phyloP scores from a whole-genome alignment of 2,888 invertebrate species.

The Trisateles emortualis region DNA sequence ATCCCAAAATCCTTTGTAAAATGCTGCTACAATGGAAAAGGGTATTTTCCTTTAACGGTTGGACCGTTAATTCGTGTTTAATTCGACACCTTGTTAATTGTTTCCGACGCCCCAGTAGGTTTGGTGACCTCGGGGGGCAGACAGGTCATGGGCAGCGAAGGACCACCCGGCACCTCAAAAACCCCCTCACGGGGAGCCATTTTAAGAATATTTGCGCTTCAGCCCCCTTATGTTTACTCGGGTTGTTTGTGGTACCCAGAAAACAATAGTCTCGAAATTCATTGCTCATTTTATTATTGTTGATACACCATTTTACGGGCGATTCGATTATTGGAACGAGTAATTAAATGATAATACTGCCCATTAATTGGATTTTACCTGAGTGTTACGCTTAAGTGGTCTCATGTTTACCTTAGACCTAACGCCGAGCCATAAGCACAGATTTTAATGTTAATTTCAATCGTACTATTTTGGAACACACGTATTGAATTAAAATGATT shows the following conservation, averaged over 20 bases:
- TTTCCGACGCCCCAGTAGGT: conserved; percentile 83
- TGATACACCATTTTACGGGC: conserved; percentile 84
- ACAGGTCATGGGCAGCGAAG: conserved; percentile 71
- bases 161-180: conserved; percentile 64
- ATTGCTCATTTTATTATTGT: conserved; percentile 87
- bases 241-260: conserved; percentile 86
- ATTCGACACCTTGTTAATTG: conserved; percentile 88
- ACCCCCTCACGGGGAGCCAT: conserved; percentile 75
- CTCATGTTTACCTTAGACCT: conserved; percentile 45
- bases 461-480: conserved; percentile 6
- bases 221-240: conserved; percentile 81
- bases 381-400: conserved; percentile 65
- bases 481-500: conserved; percentile 11
- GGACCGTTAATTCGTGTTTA: conserved; percentile 85
- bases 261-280: conserved; percentile 87
- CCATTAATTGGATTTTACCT: conserved; percentile 85
- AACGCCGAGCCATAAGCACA: conserved; percentile 27
- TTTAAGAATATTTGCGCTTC: conserved; percentile 86
- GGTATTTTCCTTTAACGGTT: conserved; percentile 84
- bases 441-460: conserved; percentile 32
- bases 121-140: conserved; percentile 79
- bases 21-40: conserved; percentile 82
- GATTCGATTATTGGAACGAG: conserved; percentile 85
- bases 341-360: conserved; percentile 87
- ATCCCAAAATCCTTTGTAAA: conserved; percentile 84